Percentiles rank a stretch among this genome's conserved stretches.
Evolutionary conservation across 2,888 invertebrate genomes (phyloP).

Genomic region (Cosmia trapezina): DNA sequence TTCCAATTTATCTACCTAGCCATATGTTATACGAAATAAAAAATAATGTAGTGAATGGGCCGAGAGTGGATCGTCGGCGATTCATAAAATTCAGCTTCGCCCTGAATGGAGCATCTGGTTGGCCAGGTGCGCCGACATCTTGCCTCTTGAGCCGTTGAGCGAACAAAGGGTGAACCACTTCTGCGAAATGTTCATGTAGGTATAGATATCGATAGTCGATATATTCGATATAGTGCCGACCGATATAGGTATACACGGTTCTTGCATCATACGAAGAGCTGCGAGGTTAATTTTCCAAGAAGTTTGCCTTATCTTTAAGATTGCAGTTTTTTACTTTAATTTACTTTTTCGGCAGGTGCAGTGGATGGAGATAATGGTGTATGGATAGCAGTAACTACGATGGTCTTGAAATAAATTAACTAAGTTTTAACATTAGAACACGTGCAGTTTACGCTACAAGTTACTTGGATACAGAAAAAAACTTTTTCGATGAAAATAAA

Average conservation of each 20-base stretch:
- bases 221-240: constrained; percentile 57
- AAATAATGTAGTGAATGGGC: constrained; percentile 78
- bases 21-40: constrained; percentile 75
- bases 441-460: constrained; percentile 4
- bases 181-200: constrained; percentile 64
- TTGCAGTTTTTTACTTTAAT: constrained; percentile 35
- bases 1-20: constrained; percentile 53
- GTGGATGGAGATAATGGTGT: constrained; percentile 16
- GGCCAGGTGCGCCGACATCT: constrained; percentile 82
- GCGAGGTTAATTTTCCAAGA: constrained; percentile 37
- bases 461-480: background rate
- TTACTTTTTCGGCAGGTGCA: constrained; percentile 44
- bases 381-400: background rate
- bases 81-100: constrained; percentile 85
- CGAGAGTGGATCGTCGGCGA: constrained; percentile 77
- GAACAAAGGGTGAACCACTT: constrained; percentile 77
- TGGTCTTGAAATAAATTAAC: background rate
- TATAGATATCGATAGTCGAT: constrained; percentile 64
- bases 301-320: constrained; percentile 36
- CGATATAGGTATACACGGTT: constrained; percentile 31
- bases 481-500: constrained; percentile 21
- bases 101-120: constrained; percentile 85
- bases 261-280: constrained; percentile 42
- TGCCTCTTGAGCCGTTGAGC: constrained; percentile 70
- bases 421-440: background rate